These are phyloP conservation scores for Xylota sylvarum DNA, from an alignment of 2,888 invertebrate genomes.

Conservation along the genomic window DNA sequence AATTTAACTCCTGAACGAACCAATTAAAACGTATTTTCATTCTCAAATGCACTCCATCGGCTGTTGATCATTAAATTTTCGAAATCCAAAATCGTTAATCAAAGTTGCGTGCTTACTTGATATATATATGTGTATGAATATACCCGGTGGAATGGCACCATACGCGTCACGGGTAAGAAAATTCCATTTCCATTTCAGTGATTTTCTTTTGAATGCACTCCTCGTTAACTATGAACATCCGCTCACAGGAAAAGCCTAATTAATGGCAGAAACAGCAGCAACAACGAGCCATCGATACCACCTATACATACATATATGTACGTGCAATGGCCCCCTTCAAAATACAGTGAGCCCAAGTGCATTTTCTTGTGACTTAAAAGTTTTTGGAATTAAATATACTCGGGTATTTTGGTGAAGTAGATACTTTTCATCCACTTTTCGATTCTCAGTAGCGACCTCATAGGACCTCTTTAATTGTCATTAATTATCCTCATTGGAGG, in stretches of 20 bases:
- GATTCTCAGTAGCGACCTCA: no score
- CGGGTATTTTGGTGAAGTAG: no score
- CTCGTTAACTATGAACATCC: conserved; percentile 25
- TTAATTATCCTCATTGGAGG: no score
- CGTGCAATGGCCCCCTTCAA: background rate
- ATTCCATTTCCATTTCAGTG: conserved; percentile 44
- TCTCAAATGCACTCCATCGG: conserved; percentile 4
- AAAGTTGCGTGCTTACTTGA: background rate
- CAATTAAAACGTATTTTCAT: conserved; percentile 39
- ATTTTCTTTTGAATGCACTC: conserved; percentile 47
- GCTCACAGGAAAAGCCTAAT: conserved; percentile 31
- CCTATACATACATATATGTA: no score
- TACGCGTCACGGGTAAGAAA: conserved; percentile 2
- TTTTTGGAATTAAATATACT: no score
- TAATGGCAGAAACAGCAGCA: conserved; percentile 12
- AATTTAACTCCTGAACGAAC: background rate
- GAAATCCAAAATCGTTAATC: conserved; percentile 34
- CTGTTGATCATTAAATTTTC: conserved; percentile 29
- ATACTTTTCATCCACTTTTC: no score
- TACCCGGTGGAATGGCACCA: background rate
- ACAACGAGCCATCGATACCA: background rate
- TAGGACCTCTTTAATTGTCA: no score
- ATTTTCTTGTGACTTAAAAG: background rate
- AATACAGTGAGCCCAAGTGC: background rate
- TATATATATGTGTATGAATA: background rate